A percentile compares a stretch with the other conserved stretches of the same genome.
Conservation (phyloP, 2,888 invertebrate genomes). For the Coelogynopora nodosa region DNA sequence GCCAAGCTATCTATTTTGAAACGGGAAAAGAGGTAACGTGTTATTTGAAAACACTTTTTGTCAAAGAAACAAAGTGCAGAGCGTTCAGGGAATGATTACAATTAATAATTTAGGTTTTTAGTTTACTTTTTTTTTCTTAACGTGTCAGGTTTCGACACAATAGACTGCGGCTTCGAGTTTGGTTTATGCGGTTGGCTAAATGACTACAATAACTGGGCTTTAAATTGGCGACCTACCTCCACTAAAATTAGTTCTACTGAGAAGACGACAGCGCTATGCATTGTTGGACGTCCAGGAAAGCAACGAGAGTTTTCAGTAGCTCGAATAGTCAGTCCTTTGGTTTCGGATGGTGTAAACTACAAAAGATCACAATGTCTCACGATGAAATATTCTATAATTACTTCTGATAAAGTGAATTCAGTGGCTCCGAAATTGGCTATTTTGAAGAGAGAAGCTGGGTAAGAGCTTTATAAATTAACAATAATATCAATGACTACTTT, state of each 20-base stretch:
- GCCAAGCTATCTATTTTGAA: background rate
- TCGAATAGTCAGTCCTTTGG: background rate
- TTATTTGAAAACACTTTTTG: too few species aligned
- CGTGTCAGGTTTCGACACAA: background rate
- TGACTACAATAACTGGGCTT: conserved; percentile 38
- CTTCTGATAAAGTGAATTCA: background rate
- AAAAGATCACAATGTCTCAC: background rate
- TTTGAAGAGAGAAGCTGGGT: conserved; percentile 5
- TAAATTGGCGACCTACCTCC: conserved; percentile 34
- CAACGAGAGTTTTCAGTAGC: background rate
- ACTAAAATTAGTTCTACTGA: background rate
- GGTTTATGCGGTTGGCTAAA: conserved; percentile 35
- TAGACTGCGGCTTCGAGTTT: conserved; percentile 35
- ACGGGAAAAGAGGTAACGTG: background rate
- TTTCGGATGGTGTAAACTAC: background rate
- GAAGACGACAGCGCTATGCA: background rate
- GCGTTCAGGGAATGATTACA: background rate
- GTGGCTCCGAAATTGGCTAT: background rate
- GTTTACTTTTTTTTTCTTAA: too few species aligned
- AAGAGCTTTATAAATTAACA: too few species aligned
- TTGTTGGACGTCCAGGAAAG: background rate
- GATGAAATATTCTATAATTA: background rate
- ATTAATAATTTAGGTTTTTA: too few species aligned
- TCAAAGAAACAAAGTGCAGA: background rate
- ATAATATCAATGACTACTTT: too few species aligned